Evolutionary conservation across 92 coral and sea anemone species (phyloP), one percentile per base, ranked within the genome.

Genomic region (Porites evermanni): DNA sequence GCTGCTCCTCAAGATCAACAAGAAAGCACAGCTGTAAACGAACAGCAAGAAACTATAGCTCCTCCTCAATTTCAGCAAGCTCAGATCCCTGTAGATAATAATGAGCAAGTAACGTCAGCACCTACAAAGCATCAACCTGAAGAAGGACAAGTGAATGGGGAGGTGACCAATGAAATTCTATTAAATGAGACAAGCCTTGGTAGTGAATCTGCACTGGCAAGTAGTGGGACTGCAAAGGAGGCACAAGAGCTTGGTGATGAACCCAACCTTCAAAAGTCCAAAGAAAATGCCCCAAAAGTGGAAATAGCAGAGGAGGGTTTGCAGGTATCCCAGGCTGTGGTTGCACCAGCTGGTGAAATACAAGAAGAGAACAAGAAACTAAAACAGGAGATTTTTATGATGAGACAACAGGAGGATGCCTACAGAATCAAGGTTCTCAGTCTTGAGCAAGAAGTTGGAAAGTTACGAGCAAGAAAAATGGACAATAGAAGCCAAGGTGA

Each of bases 381-480:
- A 1, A 91, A 82, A 68, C 86, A 88, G 56, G 93, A 91, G 38
- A 66, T 91, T n/a, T 54, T 75, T 12, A 79, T 84, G 67, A 64
- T 87, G 76, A 91, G 78, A 53, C 80, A 74, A 67, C 91, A 91
- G 71, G 85, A 81, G 72, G 88, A 82, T 58, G 88, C 78, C 0
- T 87, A 87, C 75, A 77, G 81, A 66, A 77, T 85, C 19, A 91
- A 82, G 66, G 88, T 91, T 32, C 88, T 86, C 21, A 91, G 85
- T n/a, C 68, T 88, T 52, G 93, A 91, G 61, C 91, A 91, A 71
- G 93, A 91, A 56, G 77, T 91, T 60, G 80, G 84, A 19, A 85
- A 82, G 82, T 84, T 67, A 72, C 75, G 81, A 70, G 78, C 91
- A 87, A 67, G 66, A 61, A 70, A 78, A 53, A 54, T 56, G 53